Percentiles rank a stretch among this genome's conserved stretches.
Conservation (phyloP, 2,888 invertebrate species). For the Orthonychiurus folsomi region DNA sequence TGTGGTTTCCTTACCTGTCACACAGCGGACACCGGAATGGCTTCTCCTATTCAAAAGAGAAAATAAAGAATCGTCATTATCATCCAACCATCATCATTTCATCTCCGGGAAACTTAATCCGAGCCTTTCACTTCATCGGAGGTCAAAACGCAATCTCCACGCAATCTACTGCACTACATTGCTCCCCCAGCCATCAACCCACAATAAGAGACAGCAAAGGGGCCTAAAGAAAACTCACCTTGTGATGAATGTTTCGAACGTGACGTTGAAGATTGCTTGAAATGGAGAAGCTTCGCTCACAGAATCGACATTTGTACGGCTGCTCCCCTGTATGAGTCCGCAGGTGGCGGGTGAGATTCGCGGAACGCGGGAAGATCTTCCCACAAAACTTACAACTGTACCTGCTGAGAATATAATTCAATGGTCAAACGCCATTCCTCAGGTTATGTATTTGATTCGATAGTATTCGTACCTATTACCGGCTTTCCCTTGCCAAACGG, state of each 20-base stretch:
- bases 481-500: constrained; percentile 39
- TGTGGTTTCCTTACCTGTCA: not conserved
- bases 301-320: constrained; percentile 95
- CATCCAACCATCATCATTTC: not conserved
- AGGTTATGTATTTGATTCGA: constrained; percentile 1
- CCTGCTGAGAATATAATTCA: constrained; percentile 43
- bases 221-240: constrained; percentile 47
- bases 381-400: constrained; percentile 97
- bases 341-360: constrained; percentile 91
- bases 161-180: too few relatives aligned
- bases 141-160: too few relatives aligned
- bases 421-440: not conserved
- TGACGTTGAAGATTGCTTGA: constrained; percentile 97
- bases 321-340: constrained; percentile 98
- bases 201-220: not conserved
- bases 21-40: not conserved
- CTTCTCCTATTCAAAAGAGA: not conserved
- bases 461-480: constrained; percentile 33
- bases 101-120: too few relatives aligned
- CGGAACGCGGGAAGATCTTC: constrained; percentile 93
- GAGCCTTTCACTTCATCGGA: not conserved
- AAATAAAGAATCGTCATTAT: not conserved
- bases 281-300: constrained; percentile 83
- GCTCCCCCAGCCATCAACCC: not conserved
- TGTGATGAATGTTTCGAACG: constrained; percentile 98